A percentile compares a stretch with the other conserved stretches of the same genome.
These are phyloP conservation scores for Drepana arcuata DNA, from an alignment of 1,140 invertebrate species.

Conservation along the genomic window DNA sequence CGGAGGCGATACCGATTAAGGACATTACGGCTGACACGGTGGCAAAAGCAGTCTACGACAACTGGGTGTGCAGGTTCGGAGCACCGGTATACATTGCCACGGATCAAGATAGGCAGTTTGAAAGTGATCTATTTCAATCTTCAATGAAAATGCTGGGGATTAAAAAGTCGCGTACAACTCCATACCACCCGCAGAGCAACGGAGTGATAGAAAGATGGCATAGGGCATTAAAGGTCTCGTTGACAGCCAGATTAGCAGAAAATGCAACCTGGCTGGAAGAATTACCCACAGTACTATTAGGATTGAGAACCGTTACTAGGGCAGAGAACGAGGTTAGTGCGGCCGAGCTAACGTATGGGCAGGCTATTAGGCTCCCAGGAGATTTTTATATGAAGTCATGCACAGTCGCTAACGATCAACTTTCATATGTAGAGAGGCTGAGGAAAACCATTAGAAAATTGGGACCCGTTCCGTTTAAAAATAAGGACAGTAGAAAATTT, in stretches of 20 bases:
- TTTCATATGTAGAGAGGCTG: neutral
- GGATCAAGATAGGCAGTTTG: neutral
- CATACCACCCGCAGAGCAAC: neutral
- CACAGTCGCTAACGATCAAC: neutral
- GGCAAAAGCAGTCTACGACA: neutral
- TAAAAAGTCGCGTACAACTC: neutral
- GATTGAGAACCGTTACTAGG: neutral
- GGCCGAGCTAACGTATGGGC: neutral
- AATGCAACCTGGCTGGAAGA: neutral
- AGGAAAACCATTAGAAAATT: neutral
- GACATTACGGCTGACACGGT: neutral
- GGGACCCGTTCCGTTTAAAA: neutral
- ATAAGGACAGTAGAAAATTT: neutral
- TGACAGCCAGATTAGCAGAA: neutral
- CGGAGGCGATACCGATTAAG: neutral
- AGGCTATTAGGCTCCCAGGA: neutral
- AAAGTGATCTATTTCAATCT: neutral
- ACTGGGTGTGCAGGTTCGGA: neutral
- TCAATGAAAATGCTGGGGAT: neutral
- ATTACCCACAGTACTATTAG: neutral
- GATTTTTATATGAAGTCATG: neutral
- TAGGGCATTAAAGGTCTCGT: neutral
- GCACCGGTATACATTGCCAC: neutral
- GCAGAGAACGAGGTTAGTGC: neutral
- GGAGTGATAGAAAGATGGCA: neutral